Base-by-base conservation (phyloP, 2,113 vertebrate genomes). In the Bostrychus sinensis region DNA sequence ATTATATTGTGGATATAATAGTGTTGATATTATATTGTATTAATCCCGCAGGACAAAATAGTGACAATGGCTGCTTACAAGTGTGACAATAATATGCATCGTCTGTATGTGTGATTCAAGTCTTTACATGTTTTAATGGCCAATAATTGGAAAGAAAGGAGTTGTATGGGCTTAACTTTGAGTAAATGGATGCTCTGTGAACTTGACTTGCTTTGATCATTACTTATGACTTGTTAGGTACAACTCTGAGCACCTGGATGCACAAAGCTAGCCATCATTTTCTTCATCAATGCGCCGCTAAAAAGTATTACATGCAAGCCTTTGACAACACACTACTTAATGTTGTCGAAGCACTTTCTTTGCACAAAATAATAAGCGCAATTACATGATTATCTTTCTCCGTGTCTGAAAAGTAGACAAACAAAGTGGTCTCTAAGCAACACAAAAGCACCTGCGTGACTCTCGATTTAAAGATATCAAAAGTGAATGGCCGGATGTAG, bases 341-440 rank as follows among this genome's bases (percentile, higher is more conserved):
- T 68, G 39, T 41, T 48, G 50, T 45, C 51, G 62, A 75, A 43
- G 9, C 30, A 30, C 63, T 32, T n/a, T 22, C 22, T 48, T 51
- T 45, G 72, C 58, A 60, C 66, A 66, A 70, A 65, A 56, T 64
- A 70, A 66, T 69, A 62, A 76, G 3, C 56, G 22, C 32, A 16
- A 69, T 68, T 64, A 64, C 68, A 46, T 17, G 42, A 70, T 70
- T 68, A 71, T 62, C 54, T 62, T 70, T 56, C 12, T 23, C 51
- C 55, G 36, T 56, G 56, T 60, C 41, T 25, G 39, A 48, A 55
- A 61, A 36, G 57, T 63, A 66, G 36, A 30, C 32, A 64, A 75
- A 76, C 50, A 72, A 62, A 72, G 26, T 54, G 38, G 70, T 68
- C 41, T 9, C 69, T 42, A 60, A 61, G 72, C 68, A 79, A 79